A percentile compares a stretch with the other conserved stretches of the same genome.
phyloP scores from a whole-genome alignment of 2,113 vertebrate genomes.

The Pseudorectes ferrugineus region DNA sequence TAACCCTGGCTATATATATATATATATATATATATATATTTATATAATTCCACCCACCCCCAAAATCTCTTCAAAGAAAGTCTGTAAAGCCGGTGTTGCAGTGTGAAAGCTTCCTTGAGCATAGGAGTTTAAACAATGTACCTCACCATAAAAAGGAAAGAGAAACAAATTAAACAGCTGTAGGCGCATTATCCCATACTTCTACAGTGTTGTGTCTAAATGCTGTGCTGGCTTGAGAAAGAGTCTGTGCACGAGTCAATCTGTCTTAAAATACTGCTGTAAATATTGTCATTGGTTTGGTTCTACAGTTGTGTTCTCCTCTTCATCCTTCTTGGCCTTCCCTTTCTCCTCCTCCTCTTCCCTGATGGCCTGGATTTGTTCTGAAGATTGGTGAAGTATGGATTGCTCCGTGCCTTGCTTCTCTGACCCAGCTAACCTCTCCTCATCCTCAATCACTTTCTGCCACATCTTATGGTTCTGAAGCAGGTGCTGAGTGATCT shows the following conservation, averaged over 20 bases:
- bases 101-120: constrained; percentile 78
- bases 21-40: constrained; percentile 62
- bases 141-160: constrained; percentile 68
- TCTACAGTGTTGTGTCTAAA: constrained; percentile 99
- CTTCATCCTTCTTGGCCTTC: constrained; percentile 69
- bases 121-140: constrained; percentile 67
- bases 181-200: constrained; percentile 83
- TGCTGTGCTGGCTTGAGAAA: constrained; percentile 92
- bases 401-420: constrained; percentile 64
- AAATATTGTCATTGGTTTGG: constrained; percentile 67
- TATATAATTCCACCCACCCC: constrained; percentile 55
- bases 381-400: constrained; percentile 74
- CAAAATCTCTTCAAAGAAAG: constrained; percentile 57
- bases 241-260: constrained; percentile 75
- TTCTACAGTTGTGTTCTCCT: constrained; percentile 57
- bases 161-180: constrained; percentile 66
- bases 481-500: constrained; percentile 91
- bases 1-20: constrained; percentile 67
- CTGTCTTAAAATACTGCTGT: constrained; percentile 67
- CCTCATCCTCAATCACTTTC: constrained; percentile 89
- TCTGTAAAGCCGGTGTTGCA: constrained; percentile 81
- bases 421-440: constrained; percentile 58
- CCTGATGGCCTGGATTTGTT: constrained; percentile 88
- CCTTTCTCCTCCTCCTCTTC: constrained; percentile 90
- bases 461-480: constrained; percentile 99